Evolutionary conservation across 2,113 vertebrate genomes (phyloP), one percentile per base, ranked within the genome.

Genomic region (Saguinus imperator): DNA sequence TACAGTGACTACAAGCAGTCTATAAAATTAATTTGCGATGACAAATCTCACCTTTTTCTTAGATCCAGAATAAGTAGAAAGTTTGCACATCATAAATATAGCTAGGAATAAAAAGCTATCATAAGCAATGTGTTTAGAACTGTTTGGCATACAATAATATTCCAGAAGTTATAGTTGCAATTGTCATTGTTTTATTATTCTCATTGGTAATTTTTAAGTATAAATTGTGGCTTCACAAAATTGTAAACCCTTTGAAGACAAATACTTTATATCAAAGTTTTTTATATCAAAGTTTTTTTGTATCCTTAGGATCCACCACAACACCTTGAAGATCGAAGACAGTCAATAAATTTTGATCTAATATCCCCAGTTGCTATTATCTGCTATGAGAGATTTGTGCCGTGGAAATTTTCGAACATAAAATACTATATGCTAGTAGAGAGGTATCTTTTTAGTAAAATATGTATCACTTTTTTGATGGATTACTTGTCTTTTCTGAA

Each of bases 401-500:
- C 73, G 8, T 77, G 0, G 3, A 87, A 87, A 81, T 21, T 92
- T 87, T 87, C 32, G 89, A 89, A 14, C 7, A 80, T 8, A 80
- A 43, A 9, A 57, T 48, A 27, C 23, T 73, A 35, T 58, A 52
- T 73, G 43, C 43, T 94, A 2, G 1, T 18, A 80, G 6, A 73
- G 6, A 89, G 7, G 1, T 70, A 61, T 12, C 29, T 58, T 81
- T 91, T 89, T 80, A 48, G 58, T 94, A 85, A 91, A 85, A 91
- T 79, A 66, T n/a, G 40, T 57, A 77, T 61, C 57, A 79, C 21
- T 37, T 40, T 90, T 93, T 84, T 92, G 8, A 85, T 82, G 17
- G 9, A 87, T 75, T 94, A 86, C 12, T 92, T 93, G n/a, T 77
- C 57, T 92, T 95, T 96, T 72, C 12, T 94, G 45, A 92, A 95